Percentiles rank a stretch among this genome's conserved stretches.
phyloP scores from a whole-genome alignment of 2,888 invertebrate genomes.

The Chironomus tentans region DNA sequence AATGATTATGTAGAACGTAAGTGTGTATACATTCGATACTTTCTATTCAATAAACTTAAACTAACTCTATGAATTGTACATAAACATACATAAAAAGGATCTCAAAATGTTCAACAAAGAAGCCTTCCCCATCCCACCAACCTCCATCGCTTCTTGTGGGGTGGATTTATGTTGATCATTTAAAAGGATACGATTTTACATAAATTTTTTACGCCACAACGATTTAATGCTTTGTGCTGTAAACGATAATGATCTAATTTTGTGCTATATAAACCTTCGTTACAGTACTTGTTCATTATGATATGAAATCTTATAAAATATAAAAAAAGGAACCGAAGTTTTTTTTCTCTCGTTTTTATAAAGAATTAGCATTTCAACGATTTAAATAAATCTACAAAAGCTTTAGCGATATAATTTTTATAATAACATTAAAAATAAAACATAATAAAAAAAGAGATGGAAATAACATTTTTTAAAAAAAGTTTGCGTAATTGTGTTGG shows the following conservation, averaged over 20 bases:
- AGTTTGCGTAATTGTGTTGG: background rate
- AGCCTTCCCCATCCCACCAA: background rate
- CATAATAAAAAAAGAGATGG: background rate
- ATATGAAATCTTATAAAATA: conserved; percentile 3
- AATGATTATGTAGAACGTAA: no score
- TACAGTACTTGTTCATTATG: conserved; percentile 13
- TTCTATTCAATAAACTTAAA: background rate
- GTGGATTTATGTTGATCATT: conserved; percentile 5
- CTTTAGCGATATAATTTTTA: background rate
- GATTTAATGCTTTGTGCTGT: conserved; percentile 8
- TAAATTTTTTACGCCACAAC: conserved; percentile 7
- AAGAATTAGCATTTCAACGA: conserved; percentile 20
- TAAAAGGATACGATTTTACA: conserved; percentile 8
- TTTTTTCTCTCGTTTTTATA: background rate
- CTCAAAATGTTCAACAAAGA: background rate
- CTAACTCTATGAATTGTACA: background rate
- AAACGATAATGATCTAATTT: conserved; percentile 12
- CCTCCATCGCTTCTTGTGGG: background rate
- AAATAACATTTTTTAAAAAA: background rate
- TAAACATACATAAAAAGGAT: background rate
- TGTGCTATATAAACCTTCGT: background rate
- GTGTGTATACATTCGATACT: background rate
- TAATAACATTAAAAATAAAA: background rate
- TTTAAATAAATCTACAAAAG: conserved; percentile 23
- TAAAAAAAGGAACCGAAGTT: background rate